A percentile compares a stretch with the other conserved stretches of the same genome.
Evolutionary conservation across 2,888 invertebrate species (phyloP).

Genomic region (Drosophila austrosaltans): DNA sequence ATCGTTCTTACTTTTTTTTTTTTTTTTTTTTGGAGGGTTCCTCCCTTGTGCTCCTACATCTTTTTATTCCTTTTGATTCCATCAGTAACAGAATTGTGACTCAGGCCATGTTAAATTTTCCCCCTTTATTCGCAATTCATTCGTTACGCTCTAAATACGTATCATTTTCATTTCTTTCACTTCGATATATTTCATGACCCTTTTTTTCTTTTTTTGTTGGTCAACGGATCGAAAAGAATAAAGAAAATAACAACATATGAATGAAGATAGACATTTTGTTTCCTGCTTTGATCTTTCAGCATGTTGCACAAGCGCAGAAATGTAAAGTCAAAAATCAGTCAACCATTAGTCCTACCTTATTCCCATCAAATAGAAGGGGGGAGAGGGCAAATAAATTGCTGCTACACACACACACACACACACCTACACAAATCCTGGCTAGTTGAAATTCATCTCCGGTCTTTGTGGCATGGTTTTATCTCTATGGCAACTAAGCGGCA

Average conservation of each 20-base stretch:
- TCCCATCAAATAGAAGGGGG: background rate
- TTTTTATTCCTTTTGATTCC: background rate
- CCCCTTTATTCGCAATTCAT: constrained; percentile 9
- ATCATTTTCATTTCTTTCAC: constrained; percentile 8
- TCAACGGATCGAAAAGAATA: constrained; percentile 10
- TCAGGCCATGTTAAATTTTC: constrained; percentile 3
- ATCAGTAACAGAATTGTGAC: background rate
- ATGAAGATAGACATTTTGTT: constrained; percentile 6
- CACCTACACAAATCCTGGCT: constrained; percentile 20
- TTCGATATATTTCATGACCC: constrained; percentile 17
- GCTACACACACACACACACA: background rate
- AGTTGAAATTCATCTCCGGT: constrained; percentile 35
- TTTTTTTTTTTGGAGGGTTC: constrained; percentile 14
- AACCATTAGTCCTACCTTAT: constrained; percentile 7
- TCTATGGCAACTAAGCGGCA: constrained; percentile 19
- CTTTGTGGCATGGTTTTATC: constrained; percentile 15
- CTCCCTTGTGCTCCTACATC: constrained; percentile 7
- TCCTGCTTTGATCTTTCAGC: constrained; percentile 15
- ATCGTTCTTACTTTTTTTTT: background rate
- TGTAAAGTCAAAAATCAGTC: constrained; percentile 15
- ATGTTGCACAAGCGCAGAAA: constrained; percentile 16
- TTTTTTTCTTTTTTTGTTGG: background rate
- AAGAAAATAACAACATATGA: background rate
- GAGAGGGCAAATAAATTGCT: constrained; percentile 1
- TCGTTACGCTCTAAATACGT: constrained; percentile 64